Conservation (phyloP, 2,888 invertebrate species). For the Entomobrya proxima region DNA sequence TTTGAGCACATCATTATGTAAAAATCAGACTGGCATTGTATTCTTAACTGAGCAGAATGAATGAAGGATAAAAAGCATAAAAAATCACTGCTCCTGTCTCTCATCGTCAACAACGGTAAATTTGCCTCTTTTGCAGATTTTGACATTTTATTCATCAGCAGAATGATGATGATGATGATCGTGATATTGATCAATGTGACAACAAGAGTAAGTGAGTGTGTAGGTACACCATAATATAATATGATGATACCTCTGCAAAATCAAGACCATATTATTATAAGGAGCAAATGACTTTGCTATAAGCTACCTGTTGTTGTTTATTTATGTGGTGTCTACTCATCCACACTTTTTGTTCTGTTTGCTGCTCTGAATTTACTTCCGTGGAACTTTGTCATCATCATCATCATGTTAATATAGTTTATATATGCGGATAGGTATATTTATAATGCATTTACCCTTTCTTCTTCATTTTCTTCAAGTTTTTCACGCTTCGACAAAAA, state of each 20-base stretch:
- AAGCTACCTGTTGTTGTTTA: constrained; percentile 40
- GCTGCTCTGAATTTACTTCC: constrained; percentile 48
- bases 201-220: background rate
- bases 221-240: background rate
- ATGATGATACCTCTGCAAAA: too few species aligned
- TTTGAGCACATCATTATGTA: constrained; percentile 39
- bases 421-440: background rate
- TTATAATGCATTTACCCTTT: constrained; percentile 33
- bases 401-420: constrained; percentile 6
- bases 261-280: too few species aligned
- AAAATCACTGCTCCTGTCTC: constrained; percentile 3
- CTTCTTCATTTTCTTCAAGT: background rate
- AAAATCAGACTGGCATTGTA: background rate
- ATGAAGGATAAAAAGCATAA: constrained; percentile 36
- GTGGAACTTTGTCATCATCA: constrained; percentile 40
- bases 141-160: constrained; percentile 15
- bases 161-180: background rate
- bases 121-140: constrained; percentile 27
- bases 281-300: too few species aligned
- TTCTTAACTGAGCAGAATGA: background rate
- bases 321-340: constrained; percentile 42
- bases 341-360: constrained; percentile 31
- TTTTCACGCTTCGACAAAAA: constrained; percentile 46
- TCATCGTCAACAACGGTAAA: constrained; percentile 30
- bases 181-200: constrained; percentile 48